phyloP scores from a whole-genome alignment of 1,140 invertebrate genomes.

The Armadillidium nasatum region DNA sequence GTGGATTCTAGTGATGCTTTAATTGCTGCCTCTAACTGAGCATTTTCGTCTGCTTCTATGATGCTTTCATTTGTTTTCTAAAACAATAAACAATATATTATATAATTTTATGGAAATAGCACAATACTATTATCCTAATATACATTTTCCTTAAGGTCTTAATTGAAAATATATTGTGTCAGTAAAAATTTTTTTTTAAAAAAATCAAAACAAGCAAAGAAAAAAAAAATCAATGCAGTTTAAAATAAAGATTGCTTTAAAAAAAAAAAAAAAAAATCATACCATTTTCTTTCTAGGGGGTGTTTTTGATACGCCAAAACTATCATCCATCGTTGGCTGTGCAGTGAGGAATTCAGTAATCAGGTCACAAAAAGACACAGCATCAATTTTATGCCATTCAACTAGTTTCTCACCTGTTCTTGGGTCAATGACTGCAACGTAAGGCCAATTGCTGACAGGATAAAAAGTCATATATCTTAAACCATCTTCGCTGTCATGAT shows the following conservation, averaged over 20 bases:
- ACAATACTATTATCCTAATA: too few relatives aligned
- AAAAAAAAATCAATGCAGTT: too few relatives aligned
- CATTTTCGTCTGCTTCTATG: constrained; percentile 53
- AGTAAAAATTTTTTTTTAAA: too few relatives aligned
- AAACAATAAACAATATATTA: not conserved
- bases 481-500: constrained; percentile 65
- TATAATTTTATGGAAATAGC: too few relatives aligned
- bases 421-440: constrained; percentile 69
- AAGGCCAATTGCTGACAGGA: constrained; percentile 62
- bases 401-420: constrained; percentile 63
- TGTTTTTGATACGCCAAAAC: constrained; percentile 21
- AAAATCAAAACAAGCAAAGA: too few relatives aligned
- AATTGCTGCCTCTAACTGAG: constrained; percentile 54
- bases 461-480: constrained; percentile 67
- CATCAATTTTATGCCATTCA: constrained; percentile 56
- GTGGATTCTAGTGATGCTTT: constrained; percentile 49
- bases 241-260: too few relatives aligned
- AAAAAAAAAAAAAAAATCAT: constrained; percentile 3
- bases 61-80: constrained; percentile 45
- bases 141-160: too few relatives aligned
- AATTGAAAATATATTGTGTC: too few relatives aligned
- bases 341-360: constrained; percentile 47
- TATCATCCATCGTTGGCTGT: constrained; percentile 39
- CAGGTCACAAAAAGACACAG: constrained; percentile 54
- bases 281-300: constrained; percentile 19